Base-by-base conservation (phyloP, 2,113 vertebrate genomes). In the Apus apus region DNA sequence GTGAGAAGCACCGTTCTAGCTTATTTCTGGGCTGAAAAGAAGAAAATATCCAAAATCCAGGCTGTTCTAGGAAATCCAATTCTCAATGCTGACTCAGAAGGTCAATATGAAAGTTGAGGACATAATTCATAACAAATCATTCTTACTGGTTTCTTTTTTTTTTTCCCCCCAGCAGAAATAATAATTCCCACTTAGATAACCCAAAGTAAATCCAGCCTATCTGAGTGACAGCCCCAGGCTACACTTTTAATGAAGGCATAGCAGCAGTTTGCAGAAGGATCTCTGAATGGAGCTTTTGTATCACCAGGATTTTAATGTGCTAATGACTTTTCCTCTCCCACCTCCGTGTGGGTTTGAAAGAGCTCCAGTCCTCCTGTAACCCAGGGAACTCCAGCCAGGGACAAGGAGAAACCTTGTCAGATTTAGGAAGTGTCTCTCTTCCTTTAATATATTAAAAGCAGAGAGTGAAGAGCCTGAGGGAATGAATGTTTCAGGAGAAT, bases 281-380 rank as follows among this genome's bases (percentile, higher is more conserved):
- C 66, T n/a, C 71, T 51, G 26, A 81, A 60, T 20, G 48, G 56
- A 78, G 51, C 83, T 81, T 81, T 65, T n/a, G 21, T 67, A 86
- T 58, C 14, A 4, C 36, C 60, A 48, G 53, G 61, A 73, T 73
- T 93, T 96, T 90, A 72, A 68, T 50, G 86, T 16, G n/a, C 76
- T 93, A 94, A 93, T 88, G 76, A 86, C 85, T 84, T 94, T 50
- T 95, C 82, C 61, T 96, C 75, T 91, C 75, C 64, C 79, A 90
- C 70, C 75, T 78, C 51, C 10, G 29, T 15, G 43, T 60, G 34
- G 15, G 96, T 89, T 88, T 48, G 72, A 66, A 79, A 85, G 76
- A 74, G 56, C 75, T 87, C 25, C 45, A 75, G 66, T 34, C 58
- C 34, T 92, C 45, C 82, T 46, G 43, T 53, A 84, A 67, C 45